Conservation (phyloP, 2,888 invertebrate genomes). For the Eugnorisma glareosa region DNA sequence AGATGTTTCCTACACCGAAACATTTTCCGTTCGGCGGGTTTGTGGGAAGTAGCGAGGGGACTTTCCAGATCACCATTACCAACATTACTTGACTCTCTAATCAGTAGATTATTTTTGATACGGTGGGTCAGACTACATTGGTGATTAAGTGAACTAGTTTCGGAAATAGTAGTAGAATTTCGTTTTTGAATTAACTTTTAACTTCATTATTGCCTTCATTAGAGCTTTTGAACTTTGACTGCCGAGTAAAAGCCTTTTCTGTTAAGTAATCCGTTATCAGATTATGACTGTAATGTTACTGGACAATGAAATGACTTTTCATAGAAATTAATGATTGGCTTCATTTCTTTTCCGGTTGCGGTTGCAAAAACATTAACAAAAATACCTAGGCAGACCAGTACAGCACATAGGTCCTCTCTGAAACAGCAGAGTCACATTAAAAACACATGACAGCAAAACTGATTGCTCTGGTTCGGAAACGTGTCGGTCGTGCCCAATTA, state of each 20-base stretch:
- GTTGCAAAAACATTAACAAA: background rate
- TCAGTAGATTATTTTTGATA: background rate
- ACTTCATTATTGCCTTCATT: constrained; percentile 10
- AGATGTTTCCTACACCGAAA: constrained; percentile 48
- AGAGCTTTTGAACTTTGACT: constrained; percentile 4
- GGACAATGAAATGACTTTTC: background rate
- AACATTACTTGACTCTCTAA: constrained; percentile 12
- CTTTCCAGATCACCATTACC: constrained; percentile 12
- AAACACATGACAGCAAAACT: background rate
- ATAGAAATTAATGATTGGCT: background rate
- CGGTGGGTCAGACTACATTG: constrained; percentile 27
- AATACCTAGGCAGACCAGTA: background rate
- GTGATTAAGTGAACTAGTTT: constrained; percentile 42
- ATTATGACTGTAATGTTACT: background rate
- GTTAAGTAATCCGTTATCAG: background rate
- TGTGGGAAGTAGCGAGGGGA: constrained; percentile 4
- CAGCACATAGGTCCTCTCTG: background rate
- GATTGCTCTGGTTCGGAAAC: background rate
- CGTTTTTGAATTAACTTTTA: constrained; percentile 18
- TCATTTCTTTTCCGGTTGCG: background rate
- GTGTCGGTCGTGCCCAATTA: background rate
- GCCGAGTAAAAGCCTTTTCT: background rate
- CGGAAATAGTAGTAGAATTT: constrained; percentile 34
- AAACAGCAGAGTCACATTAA: background rate
- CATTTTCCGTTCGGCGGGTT: constrained; percentile 43